Evolutionary conservation across 2,113 vertebrate species (phyloP).

Genomic region (Limanda limanda): DNA sequence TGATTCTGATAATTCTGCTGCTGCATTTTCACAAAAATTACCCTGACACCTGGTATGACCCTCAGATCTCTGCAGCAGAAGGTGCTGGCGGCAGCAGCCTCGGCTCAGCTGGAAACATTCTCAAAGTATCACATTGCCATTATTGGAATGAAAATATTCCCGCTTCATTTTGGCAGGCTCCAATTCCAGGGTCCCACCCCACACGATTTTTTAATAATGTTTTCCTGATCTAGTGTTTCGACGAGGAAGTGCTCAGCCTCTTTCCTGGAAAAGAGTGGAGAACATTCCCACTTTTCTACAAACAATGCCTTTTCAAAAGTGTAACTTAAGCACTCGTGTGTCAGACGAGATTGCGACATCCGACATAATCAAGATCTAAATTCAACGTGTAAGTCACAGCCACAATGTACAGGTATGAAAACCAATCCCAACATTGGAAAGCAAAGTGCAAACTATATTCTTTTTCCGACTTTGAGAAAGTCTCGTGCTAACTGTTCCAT

Average conservation of each 20-base stretch:
- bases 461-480: conserved; percentile 1
- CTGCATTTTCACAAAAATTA: neutral
- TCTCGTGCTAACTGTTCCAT: conserved; percentile 17
- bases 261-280: conserved; percentile 66
- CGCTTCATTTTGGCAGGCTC: conserved; percentile 57
- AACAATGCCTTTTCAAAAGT: neutral
- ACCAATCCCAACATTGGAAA: neutral
- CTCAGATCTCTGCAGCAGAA: conserved; percentile 29
- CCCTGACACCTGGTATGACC: conserved; percentile 2
- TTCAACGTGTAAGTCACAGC: neutral
- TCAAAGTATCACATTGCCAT: conserved; percentile 70
- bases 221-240: conserved; percentile 75
- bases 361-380: neutral
- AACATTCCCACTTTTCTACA: conserved; percentile 19
- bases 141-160: conserved; percentile 75
- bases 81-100: conserved; percentile 23
- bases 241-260: conserved; percentile 58
- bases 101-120: conserved; percentile 75
- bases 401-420: neutral
- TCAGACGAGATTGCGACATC: neutral
- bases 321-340: conserved; percentile 11
- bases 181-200: conserved; percentile 58
- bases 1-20: neutral
- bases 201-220: conserved; percentile 73
- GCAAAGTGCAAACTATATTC: conserved; percentile 11